A percentile compares a stretch with the other conserved stretches of the same genome.
Conservation (phyloP, 2,888 invertebrate species). For the Pachymerium ferrugineum region DNA sequence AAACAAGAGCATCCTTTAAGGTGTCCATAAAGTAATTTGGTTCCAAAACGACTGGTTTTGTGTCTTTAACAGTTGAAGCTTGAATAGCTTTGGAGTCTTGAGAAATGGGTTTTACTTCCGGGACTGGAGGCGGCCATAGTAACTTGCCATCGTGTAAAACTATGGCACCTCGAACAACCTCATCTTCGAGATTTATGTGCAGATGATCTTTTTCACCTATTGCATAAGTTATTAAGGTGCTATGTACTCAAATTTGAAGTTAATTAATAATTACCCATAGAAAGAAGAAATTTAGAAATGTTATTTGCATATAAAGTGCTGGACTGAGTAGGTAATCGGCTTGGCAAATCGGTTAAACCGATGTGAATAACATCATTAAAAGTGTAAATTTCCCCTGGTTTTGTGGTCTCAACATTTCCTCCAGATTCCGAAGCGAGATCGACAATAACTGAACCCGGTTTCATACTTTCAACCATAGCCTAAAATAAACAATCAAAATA, state of each 20-base stretch:
- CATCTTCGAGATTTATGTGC: constrained; percentile 72
- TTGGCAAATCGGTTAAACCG: constrained; percentile 77
- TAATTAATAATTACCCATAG: constrained; percentile 59
- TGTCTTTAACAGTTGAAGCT: constrained; percentile 46
- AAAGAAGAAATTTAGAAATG: constrained; percentile 76
- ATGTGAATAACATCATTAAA: constrained; percentile 77
- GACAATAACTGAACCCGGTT: constrained; percentile 81
- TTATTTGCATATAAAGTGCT: constrained; percentile 86
- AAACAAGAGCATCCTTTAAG: constrained; percentile 60
- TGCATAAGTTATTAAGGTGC: constrained; percentile 11
- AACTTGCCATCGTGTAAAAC: constrained; percentile 67
- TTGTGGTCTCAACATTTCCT: constrained; percentile 76
- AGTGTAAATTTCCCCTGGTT: constrained; percentile 66
- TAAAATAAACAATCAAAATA: constrained; percentile 42
- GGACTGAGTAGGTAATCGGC: constrained; percentile 76
- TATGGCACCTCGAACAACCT: constrained; percentile 77
- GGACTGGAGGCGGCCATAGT: constrained; percentile 73
- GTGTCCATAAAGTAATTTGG: constrained; percentile 66
- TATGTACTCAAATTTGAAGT: neutral
- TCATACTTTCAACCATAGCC: constrained; percentile 73
- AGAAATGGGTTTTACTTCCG: constrained; percentile 52
- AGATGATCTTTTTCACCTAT: constrained; percentile 72
- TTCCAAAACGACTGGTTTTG: constrained; percentile 45
- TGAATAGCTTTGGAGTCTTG: constrained; percentile 46
- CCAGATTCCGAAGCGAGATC: constrained; percentile 85